Evolutionary conservation across 2,888 invertebrate genomes (phyloP).

Genomic region (Parnassius smintheus): DNA sequence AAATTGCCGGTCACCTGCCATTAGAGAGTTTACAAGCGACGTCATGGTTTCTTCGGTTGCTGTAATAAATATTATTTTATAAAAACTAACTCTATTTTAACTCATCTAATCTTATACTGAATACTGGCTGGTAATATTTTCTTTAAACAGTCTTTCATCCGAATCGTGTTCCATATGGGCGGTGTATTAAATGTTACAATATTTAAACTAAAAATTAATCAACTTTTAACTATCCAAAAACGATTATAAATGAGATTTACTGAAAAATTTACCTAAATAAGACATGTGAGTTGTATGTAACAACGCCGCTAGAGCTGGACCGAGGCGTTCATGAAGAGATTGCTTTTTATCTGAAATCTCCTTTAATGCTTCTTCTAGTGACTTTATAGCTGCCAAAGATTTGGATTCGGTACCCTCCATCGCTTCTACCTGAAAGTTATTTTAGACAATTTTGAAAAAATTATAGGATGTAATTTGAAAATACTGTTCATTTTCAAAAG

Average conservation of each 20-base stretch:
- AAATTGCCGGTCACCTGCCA: slow-evolving; percentile 51
- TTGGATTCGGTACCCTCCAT: slow-evolving; percentile 50
- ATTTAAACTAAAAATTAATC: not conserved
- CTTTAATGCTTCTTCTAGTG: slow-evolving; percentile 55
- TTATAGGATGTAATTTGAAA: no score
- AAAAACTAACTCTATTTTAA: no score
- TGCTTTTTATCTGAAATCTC: slow-evolving; percentile 44
- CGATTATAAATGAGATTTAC: no score
- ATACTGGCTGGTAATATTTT: no score
- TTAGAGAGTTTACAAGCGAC: slow-evolving; percentile 58
- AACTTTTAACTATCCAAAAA: not conserved
- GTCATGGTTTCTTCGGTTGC: slow-evolving; percentile 67
- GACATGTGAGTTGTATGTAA: slow-evolving; percentile 46
- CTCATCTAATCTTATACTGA: no score
- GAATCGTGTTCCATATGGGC: no score
- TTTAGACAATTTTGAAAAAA: no score
- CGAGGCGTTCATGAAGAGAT: slow-evolving; percentile 50
- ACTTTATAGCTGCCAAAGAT: slow-evolving; percentile 45
- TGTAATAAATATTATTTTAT: slow-evolving; percentile 32
- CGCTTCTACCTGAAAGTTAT: slow-evolving; percentile 46
- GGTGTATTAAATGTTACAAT: no score
- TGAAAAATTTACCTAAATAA: slow-evolving; percentile 46
- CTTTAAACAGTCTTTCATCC: no score
- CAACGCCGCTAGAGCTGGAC: slow-evolving; percentile 61
- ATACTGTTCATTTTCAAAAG: no score